Percentiles rank a stretch among this genome's conserved stretches.
Conservation (phyloP, 2,888 invertebrate species). For the Zeuzera pyrina region DNA sequence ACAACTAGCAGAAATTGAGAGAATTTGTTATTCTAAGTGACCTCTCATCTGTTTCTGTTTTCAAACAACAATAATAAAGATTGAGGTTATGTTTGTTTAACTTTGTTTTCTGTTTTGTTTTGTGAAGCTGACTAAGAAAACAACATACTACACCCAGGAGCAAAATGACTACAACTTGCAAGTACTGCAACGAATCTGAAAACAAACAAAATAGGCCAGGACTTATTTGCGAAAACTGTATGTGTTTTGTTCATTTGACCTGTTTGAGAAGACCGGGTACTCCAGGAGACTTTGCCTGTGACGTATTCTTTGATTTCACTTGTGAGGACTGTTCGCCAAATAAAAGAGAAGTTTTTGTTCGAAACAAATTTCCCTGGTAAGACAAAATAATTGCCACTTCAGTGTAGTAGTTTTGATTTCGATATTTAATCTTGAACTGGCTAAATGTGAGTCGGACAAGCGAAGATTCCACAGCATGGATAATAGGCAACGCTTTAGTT, state of each 20-base stretch:
- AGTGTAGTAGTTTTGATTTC: too few species aligned
- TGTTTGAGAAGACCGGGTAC: slow-evolving; percentile 79
- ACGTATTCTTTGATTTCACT: slow-evolving; percentile 82
- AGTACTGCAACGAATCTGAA: slow-evolving; percentile 70
- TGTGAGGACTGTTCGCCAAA: slow-evolving; percentile 77
- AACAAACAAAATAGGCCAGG: slow-evolving; percentile 73
- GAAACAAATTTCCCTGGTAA: slow-evolving; percentile 82
- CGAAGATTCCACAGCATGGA: too few species aligned
- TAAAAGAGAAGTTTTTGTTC: slow-evolving; percentile 70
- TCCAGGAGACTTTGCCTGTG: slow-evolving; percentile 81
- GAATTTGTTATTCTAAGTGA: too few species aligned
- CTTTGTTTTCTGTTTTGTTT: too few species aligned
- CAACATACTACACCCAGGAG: neutral
- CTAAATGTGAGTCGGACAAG: too few species aligned
- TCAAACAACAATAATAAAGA: too few species aligned
- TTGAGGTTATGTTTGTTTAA: too few species aligned
- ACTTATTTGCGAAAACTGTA: slow-evolving; percentile 75
- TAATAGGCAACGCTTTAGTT: slow-evolving; percentile 4
- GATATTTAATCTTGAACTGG: too few species aligned
- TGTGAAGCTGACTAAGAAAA: neutral
- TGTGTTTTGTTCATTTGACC: slow-evolving; percentile 74
- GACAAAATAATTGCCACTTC: too few species aligned
- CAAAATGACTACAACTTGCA: slow-evolving; percentile 48
- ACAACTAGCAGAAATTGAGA: too few species aligned
- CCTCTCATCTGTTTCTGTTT: too few species aligned